Base-by-base conservation (phyloP, 1,140 invertebrate species). In the Leguminivora glycinivorella region DNA sequence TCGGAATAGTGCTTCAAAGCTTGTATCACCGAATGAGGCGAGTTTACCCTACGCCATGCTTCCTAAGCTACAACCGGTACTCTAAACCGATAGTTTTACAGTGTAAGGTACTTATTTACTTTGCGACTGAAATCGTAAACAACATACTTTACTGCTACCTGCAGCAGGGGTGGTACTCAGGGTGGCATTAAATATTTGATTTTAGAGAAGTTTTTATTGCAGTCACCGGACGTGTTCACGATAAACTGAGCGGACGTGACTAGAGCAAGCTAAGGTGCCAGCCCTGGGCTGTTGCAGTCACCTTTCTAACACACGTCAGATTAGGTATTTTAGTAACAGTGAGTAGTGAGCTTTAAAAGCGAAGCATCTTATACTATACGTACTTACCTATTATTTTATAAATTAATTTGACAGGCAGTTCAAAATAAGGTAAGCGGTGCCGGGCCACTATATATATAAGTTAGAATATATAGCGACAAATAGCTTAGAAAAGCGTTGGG, bases 151-250 rank as follows among this genome's bases (percentile, higher is more conserved):
- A 63, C 25, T 63, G 58, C 58, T 63, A 31, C 58, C 47, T 52
- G 26, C 58, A 31, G 25, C 29, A 29, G 58, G 56, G 56, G 58
- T 29, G 58, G 58, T 29, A 63, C 58, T 63, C 25, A 63, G 76
- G 82, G 81, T 80, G 79, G 84, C 80, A 86, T 88, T 90, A 87
- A 90, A 90, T 90, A 90, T 88, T 90, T 90, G 85, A 90, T 88
- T 90, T 90, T 88, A 88, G 87, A 90, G 83, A 87, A 90, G 85
- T 90, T 90, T 90, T 90, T 88, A 90, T 87, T 90, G 80, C 87
- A 78, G 80, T 80, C 80, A 63, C 76, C 72, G 83, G 83, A 88
- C 87, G 87, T 89, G 87, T 85, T 75, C 80, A 76, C 85, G 87
- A 89, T 88, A 88, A 89, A 87, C 85, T 83, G 73, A 73, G 73